Conservation (phyloP, 2,888 invertebrate species). For the Drosophila ezoana region DNA sequence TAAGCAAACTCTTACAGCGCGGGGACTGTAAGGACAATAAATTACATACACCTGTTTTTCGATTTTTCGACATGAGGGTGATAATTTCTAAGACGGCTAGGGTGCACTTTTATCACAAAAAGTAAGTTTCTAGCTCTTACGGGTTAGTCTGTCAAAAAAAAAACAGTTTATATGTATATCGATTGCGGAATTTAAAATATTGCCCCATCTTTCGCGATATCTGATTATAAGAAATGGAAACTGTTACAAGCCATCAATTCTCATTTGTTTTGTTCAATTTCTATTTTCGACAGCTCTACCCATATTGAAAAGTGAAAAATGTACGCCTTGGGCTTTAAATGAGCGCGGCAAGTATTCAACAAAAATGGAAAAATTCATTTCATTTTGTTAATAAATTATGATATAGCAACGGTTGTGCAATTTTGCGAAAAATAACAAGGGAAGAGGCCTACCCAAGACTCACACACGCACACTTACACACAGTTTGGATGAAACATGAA, state of each 20-base stretch:
- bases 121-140: no score
- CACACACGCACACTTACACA: constrained; percentile 14
- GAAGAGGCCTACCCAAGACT: constrained; percentile 50
- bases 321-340: constrained; percentile 67
- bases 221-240: not conserved
- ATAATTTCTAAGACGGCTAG: no score
- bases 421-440: constrained; percentile 51
- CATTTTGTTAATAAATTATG: constrained; percentile 82
- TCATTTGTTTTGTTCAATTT: constrained; percentile 20
- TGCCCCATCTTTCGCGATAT: no score
- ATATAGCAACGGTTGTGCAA: constrained; percentile 64
- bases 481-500: constrained; percentile 48
- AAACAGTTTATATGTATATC: no score
- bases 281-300: constrained; percentile 21
- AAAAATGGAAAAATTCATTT: constrained; percentile 67
- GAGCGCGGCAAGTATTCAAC: constrained; percentile 28
- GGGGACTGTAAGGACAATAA: no score
- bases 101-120: no score
- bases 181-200: no score
- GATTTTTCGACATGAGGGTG: no score
- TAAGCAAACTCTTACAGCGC: no score
- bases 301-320: constrained; percentile 69
- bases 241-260: constrained; percentile 4
- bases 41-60: no score
- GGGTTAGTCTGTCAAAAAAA: no score